phyloP scores from a whole-genome alignment of 1,140 invertebrate genomes.

The Aphidius gifuensis region DNA sequence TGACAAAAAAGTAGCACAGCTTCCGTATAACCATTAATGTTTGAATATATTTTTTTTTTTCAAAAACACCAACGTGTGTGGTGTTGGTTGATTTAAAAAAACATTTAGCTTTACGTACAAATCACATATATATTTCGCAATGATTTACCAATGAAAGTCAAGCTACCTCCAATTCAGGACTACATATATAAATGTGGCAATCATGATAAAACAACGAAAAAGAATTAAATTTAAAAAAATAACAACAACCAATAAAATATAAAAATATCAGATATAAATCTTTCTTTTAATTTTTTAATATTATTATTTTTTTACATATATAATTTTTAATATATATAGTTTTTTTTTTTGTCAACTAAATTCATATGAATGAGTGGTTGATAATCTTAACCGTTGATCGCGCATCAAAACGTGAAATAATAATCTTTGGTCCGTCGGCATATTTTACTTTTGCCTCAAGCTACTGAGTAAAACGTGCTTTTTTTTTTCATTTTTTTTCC shows the following conservation, averaged over 20 bases:
- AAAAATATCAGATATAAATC: neutral
- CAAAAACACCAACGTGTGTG: too few relatives aligned
- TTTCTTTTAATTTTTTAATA: too few relatives aligned
- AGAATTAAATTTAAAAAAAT: constrained; percentile 1
- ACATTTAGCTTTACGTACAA: too few relatives aligned
- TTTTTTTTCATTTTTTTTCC: neutral
- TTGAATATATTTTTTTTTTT: too few relatives aligned
- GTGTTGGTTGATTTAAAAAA: too few relatives aligned
- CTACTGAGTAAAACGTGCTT: constrained; percentile 11
- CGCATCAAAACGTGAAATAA: constrained; percentile 13
- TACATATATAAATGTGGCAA: constrained; percentile 15
- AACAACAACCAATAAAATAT: neutral
- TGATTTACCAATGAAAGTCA: constrained; percentile 15
- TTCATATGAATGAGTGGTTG: constrained; percentile 7
- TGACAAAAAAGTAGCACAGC: too few relatives aligned
- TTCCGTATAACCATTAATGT: too few relatives aligned
- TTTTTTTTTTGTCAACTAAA: neutral
- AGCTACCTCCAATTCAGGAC: constrained; percentile 17
- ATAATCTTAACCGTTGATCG: constrained; percentile 18
- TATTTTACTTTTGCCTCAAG: constrained; percentile 5
- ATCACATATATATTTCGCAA: constrained; percentile 15
- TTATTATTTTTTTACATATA: too few relatives aligned
- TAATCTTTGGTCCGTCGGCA: constrained; percentile 4
- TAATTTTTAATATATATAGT: neutral
- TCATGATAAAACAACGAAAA: constrained; percentile 5